Base-by-base conservation (phyloP, 2,888 invertebrate species). In the Netelia virgata region DNA sequence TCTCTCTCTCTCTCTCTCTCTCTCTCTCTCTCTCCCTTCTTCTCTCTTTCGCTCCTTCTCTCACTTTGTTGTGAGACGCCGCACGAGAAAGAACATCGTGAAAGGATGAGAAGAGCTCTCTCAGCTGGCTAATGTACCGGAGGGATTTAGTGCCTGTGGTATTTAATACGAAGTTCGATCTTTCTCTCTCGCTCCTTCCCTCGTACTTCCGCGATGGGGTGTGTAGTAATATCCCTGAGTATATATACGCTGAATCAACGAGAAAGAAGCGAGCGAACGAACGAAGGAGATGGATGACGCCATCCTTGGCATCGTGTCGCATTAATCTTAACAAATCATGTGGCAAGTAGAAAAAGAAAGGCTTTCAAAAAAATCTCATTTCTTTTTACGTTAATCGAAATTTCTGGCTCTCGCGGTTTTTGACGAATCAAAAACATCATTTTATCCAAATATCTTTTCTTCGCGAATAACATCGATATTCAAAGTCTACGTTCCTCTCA, bases 81-180 rank as follows among this genome's bases (percentile, higher is more conserved):
- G 59, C 47, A 53, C 47, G 66, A 73, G 69, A 61, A 74, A 66
- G 57, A 68, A 68, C 73, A 68, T 61, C 28, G 69, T 55, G 28
- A 77, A 47, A 77, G 63, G 36, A 69, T 69, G 69, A 69, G 79
- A 61, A 43, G 64, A 77, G 63, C 43, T 59, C 73, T 18, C 64
- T 74, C 74, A 74, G 82, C 59, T 79, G 75, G 75, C 61, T 82
- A 85, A 85, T 82, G 82, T 79, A 85, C 82, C 84, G 68, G 72
- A 85, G 75, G 84, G 75, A 85, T 85, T 85, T 66, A 82, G 84
- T 78, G 82, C 74, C 64, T 79, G 75, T 69, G 74, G 78, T 85
- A 82, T 85, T 85, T 82, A 85, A 85, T 85, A 66, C 82, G 66
- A 82, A 66, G 43, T 79, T 79, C 57, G 47, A 43, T 64, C 68